Percentiles rank a stretch among this genome's conserved stretches.
These are phyloP conservation scores for Proales similis DNA, from an alignment of 1,140 invertebrate genomes.

Conservation along the genomic window DNA sequence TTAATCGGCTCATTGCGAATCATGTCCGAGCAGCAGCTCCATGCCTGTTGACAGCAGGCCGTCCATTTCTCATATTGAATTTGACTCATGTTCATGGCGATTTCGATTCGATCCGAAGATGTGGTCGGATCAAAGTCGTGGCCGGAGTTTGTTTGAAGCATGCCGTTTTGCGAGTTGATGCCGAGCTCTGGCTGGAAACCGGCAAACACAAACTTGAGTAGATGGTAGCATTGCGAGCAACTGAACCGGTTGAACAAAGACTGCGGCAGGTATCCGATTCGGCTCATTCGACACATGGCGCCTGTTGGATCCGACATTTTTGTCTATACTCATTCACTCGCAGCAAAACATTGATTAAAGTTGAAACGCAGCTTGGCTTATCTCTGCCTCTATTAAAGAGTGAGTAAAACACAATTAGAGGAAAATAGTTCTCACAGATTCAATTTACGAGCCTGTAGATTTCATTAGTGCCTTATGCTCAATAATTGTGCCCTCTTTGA, in stretches of 20 bases:
- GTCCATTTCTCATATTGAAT: conserved; percentile 19
- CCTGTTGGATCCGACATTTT: too few species aligned
- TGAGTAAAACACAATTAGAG: too few species aligned
- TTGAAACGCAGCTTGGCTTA: too few species aligned
- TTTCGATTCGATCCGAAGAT: not conserved
- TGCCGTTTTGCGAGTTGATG: not conserved
- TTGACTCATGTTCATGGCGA: not conserved
- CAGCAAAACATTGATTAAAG: too few species aligned
- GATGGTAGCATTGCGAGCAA: conserved; percentile 18
- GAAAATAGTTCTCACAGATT: too few species aligned
- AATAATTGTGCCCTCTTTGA: too few species aligned
- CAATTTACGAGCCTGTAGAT: too few species aligned
- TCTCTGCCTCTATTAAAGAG: too few species aligned
- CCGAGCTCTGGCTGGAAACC: not conserved
- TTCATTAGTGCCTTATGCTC: too few species aligned
- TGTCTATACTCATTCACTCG: too few species aligned
- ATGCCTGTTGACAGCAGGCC: conserved; percentile 17
- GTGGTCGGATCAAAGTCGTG: not conserved
- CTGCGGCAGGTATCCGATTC: not conserved
- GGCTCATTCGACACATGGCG: conserved; percentile 26
- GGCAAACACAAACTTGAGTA: conserved; percentile 15
- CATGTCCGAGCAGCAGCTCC: conserved; percentile 1
- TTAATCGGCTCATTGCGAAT: too few species aligned
- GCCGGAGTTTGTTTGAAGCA: not conserved
- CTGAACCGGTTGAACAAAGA: conserved; percentile 25